These are phyloP conservation scores for Antheraea assamensis DNA, from an alignment of 2,888 invertebrate species.

Conservation along the genomic window DNA sequence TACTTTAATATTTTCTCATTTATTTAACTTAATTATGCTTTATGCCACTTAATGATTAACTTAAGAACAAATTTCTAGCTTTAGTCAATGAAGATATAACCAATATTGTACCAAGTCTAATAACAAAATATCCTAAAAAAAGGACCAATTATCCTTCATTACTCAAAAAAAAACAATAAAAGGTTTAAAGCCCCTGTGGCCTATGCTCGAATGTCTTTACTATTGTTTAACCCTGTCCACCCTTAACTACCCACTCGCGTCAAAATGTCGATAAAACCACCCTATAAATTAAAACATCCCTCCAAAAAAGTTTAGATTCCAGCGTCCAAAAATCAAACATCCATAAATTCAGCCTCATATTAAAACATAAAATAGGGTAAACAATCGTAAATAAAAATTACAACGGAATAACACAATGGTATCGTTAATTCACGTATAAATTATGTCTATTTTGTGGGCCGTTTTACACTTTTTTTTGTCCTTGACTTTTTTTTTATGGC, in stretches of 20 bases:
- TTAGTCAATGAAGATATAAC: too few relatives aligned
- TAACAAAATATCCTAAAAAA: too few relatives aligned
- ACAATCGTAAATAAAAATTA: constrained; percentile 82
- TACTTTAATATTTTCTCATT: too few relatives aligned
- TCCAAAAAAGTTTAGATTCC: constrained; percentile 58
- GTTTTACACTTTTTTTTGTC: constrained; percentile 62
- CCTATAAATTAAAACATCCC: constrained; percentile 67
- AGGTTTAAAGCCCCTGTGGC: not conserved
- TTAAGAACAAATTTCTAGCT: too few relatives aligned
- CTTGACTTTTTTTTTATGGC: constrained; percentile 64
- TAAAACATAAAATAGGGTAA: constrained; percentile 81
- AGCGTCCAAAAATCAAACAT: constrained; percentile 55
- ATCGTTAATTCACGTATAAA: constrained; percentile 76
- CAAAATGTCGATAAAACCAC: constrained; percentile 54
- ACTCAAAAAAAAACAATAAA: not conserved
- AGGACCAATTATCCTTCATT: not conserved
- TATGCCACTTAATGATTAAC: too few relatives aligned
- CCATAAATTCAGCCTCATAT: constrained; percentile 74
- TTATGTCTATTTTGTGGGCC: constrained; percentile 75
- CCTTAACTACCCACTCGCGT: constrained; percentile 44
- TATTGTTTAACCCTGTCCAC: constrained; percentile 5
- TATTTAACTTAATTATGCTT: too few relatives aligned
- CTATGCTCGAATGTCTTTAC: constrained; percentile 1
- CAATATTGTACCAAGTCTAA: too few relatives aligned
- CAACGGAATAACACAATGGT: constrained; percentile 73